Evolutionary conservation across 2,888 invertebrate species (phyloP).

Genomic region (Elysia crispata): DNA sequence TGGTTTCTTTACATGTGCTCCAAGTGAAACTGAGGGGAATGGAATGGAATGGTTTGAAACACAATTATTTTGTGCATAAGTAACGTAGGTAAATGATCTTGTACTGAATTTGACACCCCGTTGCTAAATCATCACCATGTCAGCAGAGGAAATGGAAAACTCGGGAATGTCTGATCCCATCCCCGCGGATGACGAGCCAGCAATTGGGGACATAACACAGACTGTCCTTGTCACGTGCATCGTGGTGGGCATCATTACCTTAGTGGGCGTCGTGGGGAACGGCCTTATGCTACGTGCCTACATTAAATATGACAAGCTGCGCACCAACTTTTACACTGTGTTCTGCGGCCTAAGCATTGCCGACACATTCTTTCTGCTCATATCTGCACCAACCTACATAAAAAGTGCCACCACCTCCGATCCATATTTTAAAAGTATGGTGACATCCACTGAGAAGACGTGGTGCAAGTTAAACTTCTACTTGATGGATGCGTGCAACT

Average conservation of each 20-base stretch:
- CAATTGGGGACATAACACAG: constrained; percentile 36
- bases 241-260: constrained; percentile 62
- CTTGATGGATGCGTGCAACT: constrained; percentile 44
- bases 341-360: constrained; percentile 65
- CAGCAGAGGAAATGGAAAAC: too few relatives aligned
- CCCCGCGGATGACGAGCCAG: neutral
- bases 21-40: too few relatives aligned
- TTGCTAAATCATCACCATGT: constrained; percentile 14
- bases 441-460: constrained; percentile 50
- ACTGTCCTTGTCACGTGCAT: constrained; percentile 61
- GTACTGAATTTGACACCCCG: too few relatives aligned
- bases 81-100: too few relatives aligned
- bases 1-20: too few relatives aligned
- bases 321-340: constrained; percentile 64
- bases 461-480: constrained; percentile 64
- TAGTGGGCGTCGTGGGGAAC: constrained; percentile 68
- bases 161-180: neutral
- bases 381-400: constrained; percentile 64
- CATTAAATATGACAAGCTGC: constrained; percentile 56
- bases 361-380: constrained; percentile 60
- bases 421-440: constrained; percentile 33
- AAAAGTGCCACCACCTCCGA: constrained; percentile 55
- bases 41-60: too few relatives aligned
- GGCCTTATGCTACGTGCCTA: constrained; percentile 64
- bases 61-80: too few relatives aligned